phyloP scores from a whole-genome alignment of 92 coral and sea anemone genomes.

The Zoanthus solanderi region DNA sequence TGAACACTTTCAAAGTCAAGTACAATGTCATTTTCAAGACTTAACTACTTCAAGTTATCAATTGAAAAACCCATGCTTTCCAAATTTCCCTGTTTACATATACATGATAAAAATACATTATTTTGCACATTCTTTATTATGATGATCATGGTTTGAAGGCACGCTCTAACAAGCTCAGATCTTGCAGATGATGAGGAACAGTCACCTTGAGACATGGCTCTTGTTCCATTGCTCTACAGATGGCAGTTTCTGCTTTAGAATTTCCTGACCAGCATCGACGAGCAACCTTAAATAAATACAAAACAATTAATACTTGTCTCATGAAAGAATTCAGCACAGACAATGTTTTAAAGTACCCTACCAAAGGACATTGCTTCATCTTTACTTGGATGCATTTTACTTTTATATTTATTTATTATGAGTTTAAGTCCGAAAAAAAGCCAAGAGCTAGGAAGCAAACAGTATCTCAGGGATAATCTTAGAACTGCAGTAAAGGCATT shows the following conservation, averaged over 20 bases:
- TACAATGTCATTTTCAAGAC: too few relatives aligned
- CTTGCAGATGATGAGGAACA: conserved; percentile 80
- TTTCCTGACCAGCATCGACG: conserved; percentile 96
- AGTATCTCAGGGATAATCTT: too few relatives aligned
- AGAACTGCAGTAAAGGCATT: too few relatives aligned
- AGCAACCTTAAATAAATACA: conserved; percentile 68
- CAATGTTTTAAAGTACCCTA: not conserved
- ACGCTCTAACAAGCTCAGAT: conserved; percentile 76
- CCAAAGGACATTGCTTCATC: too few relatives aligned
- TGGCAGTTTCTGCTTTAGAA: conserved; percentile 81
- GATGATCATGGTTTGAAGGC: conserved; percentile 73
- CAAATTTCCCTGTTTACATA: not conserved
- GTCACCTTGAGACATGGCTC: conserved; percentile 88
- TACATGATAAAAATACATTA: not conserved
- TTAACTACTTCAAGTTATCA: too few relatives aligned
- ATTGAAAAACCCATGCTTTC: too few relatives aligned
- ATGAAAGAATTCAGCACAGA: not conserved
- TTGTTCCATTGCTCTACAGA: conserved; percentile 88
- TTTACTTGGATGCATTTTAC: too few relatives aligned
- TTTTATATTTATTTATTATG: too few relatives aligned
- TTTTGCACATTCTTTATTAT: not conserved
- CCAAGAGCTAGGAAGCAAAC: too few relatives aligned
- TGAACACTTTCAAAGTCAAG: too few relatives aligned
- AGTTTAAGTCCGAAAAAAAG: too few relatives aligned
- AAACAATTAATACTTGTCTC: not conserved